Evolutionary conservation across 2,113 vertebrate genomes (phyloP), one percentile per base, ranked within the genome.

Genomic region (Geococcyx californianus): DNA sequence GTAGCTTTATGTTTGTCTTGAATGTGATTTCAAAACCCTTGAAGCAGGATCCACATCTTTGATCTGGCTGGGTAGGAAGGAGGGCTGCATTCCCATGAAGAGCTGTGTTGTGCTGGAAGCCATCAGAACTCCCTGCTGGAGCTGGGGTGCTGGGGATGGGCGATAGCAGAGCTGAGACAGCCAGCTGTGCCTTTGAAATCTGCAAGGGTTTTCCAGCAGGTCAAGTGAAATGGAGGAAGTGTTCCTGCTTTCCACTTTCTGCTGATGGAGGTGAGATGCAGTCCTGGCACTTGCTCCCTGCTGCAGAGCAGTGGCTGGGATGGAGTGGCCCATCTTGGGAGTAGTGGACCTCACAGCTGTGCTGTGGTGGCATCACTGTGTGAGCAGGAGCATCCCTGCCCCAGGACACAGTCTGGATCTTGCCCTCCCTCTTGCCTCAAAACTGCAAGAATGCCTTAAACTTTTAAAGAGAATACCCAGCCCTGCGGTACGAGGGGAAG

Each of bases 1-100:
- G 74, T 23, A 31, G 44, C 80, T 33, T 21, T 29, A 11, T 62
- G 78, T 94, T 95, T 95, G 87, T 87, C 91, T 76, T 82, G 94
- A 69, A 3, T 16, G 55, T 0, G 78, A 80, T 84, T 94, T 92
- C 64, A 19, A 91, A 64, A 70, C 60, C 73, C 68, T 81, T 11
- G 63, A 52, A 89, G 91, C 66, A 94, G 87, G 89, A 68, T 93
- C 70, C 62, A 11, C 17, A 3, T 23, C 81, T 91, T 69, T 82
- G 91, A 60, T 82, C 49, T 70, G 77, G 64, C 84, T 64, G 84
- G 94, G 89, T 66, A 92, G 89, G 45, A 42, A 42, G 62, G 55
- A 74, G 80, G 5, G 84, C 77, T 59, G 84, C 3, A 42, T 59
- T 92, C 85, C 91, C 49, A 49, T 4, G 15, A 59, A 67, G 80